phyloP scores from a whole-genome alignment of 1,140 invertebrate species.

The Heliothis subflexa region DNA sequence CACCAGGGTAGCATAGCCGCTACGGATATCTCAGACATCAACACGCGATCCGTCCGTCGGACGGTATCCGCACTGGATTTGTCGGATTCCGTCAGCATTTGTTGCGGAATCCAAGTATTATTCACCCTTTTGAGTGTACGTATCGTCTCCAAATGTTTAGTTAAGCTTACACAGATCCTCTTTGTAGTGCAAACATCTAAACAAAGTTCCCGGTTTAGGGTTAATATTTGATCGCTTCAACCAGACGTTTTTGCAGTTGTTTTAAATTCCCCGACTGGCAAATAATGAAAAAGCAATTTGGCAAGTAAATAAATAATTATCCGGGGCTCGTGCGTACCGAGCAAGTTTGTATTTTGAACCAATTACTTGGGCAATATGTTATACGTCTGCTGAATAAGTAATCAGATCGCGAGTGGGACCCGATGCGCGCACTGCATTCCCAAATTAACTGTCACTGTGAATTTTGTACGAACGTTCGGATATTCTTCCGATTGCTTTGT shows the following conservation, averaged over 20 bases:
- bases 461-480: conserved; percentile 58
- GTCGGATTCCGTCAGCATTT: conserved; percentile 63
- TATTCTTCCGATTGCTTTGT: conserved; percentile 60
- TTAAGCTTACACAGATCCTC: conserved; percentile 22
- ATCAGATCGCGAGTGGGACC: conserved; percentile 49
- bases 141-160: conserved; percentile 32
- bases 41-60: conserved; percentile 59
- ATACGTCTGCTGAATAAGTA: conserved; percentile 65
- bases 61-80: conserved; percentile 70
- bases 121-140: conserved; percentile 68
- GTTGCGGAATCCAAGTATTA: conserved; percentile 64
- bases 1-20: conserved; percentile 36
- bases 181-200: conserved; percentile 16
- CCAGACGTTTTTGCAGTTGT: background rate
- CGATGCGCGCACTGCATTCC: conserved; percentile 57
- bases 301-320: conserved; percentile 35
- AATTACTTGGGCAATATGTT: conserved; percentile 64
- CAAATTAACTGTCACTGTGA: conserved; percentile 68
- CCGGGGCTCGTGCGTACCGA: conserved; percentile 2
- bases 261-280: conserved; percentile 10
- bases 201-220: conserved; percentile 3
- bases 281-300: conserved; percentile 27
- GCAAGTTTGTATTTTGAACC: conserved; percentile 55
- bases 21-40: conserved; percentile 47
- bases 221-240: background rate